Evolutionary conservation across 2,113 vertebrate species (phyloP), one percentile per base, ranked within the genome.

Genomic region (Eonycteris spelaea): DNA sequence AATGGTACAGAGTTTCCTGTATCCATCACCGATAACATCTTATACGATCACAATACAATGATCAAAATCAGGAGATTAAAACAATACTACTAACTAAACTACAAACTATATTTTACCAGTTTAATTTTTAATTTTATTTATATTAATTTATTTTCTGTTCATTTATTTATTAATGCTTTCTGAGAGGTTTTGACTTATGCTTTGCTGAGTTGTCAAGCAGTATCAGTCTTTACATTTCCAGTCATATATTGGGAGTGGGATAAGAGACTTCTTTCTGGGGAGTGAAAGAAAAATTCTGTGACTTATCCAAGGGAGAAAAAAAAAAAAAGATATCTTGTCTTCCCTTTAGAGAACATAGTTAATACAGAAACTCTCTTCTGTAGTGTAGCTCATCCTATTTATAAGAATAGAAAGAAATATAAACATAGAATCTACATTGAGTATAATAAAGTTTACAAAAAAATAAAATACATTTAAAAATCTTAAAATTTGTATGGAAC

Each of bases 141-240:
- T 57, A 70, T 86, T n/a, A n/a, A 33, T 30, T 80, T 78, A 26
- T 92, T 86, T 78, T 68, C 6, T 33, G 53, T 33, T 95, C 5
- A 95, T 33, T 67, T 28, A 95, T 59, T 75, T 59, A 82, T 86
- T 94, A 40, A 53, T 86, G 11, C 10, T 96, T 90, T 79, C 68
- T 85, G 80, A 22, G 19, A 91, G 35, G 7, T 78, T 85, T 95
- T 96, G 85, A 70, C 6, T 73, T 84, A 35, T 33, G 26, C 2
- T 88, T 84, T 87, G 33, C 3, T 30, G 75, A 74, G 22, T 14
- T 71, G 14, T 59, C 11, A 35, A 65, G 51, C 57, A 5, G 3
- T 73, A 3, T 1, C 68, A 80, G 80, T 30, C 13, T 90, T 83
- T 68, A 70, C 80, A 91, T 75, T 85, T 75, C n/a, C 1, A 80